phyloP scores from a whole-genome alignment of 2,888 invertebrate species.

The Diaperis boleti region DNA sequence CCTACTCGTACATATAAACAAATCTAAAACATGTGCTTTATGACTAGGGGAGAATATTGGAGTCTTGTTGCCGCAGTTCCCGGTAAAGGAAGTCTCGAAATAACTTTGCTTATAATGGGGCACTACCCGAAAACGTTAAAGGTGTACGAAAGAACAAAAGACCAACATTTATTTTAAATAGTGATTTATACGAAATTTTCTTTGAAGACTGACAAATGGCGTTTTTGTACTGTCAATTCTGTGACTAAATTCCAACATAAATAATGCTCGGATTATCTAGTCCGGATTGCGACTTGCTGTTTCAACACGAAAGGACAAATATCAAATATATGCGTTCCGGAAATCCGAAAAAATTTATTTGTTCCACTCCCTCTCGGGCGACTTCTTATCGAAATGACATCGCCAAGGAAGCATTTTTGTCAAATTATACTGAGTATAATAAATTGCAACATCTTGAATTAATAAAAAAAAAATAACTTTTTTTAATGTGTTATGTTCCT shows the following conservation, averaged over 20 bases:
- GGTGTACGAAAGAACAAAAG: conserved; percentile 41
- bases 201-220: too few relatives aligned
- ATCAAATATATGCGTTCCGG: conserved; percentile 28
- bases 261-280: conserved; percentile 32
- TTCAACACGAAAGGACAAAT: conserved; percentile 19
- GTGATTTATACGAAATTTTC: too few relatives aligned
- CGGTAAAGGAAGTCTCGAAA: conserved; percentile 45
- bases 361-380: conserved; percentile 7
- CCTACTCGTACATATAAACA: conserved; percentile 45
- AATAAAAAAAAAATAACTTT: too few relatives aligned
- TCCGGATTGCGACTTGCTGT: conserved; percentile 15
- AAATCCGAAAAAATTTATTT: conserved; percentile 31
- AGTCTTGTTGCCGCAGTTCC: conserved; percentile 43
- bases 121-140: conserved; percentile 42
- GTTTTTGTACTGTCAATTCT: too few relatives aligned
- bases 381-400: conserved; percentile 26
- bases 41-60: conserved; percentile 41
- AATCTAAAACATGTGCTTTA: conserved; percentile 49
- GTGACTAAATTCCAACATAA: conserved; percentile 35
- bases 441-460: too few relatives aligned
- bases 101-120: conserved; percentile 44
- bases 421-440: too few relatives aligned
- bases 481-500: too few relatives aligned
- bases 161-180: too few relatives aligned
- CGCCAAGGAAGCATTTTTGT: too few relatives aligned